Evolutionary conservation across 2,888 invertebrate genomes (phyloP).

Genomic region (Leptarthrus brevirostris): DNA sequence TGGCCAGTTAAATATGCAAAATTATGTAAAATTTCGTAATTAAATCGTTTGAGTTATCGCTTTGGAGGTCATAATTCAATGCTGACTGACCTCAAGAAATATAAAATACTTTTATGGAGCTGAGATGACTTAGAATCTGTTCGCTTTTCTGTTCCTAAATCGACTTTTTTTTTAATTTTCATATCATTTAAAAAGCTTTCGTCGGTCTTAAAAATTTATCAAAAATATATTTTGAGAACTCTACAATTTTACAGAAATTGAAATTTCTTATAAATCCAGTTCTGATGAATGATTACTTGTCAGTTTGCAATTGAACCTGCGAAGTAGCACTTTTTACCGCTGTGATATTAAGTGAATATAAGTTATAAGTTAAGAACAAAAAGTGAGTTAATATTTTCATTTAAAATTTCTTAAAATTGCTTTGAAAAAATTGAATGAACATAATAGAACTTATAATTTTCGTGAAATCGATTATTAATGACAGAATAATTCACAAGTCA

Average conservation of each 20-base stretch:
- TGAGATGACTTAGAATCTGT: background rate
- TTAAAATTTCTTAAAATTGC: too few relatives aligned
- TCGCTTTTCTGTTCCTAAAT: background rate
- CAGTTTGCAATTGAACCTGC: background rate
- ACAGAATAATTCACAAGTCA: too few relatives aligned
- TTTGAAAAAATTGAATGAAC: too few relatives aligned
- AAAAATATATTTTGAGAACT: background rate
- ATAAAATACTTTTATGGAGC: background rate
- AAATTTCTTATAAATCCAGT: slow-evolving; percentile 16
- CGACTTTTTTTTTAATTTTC: background rate
- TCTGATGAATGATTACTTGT: background rate
- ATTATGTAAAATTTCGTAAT: too few relatives aligned
- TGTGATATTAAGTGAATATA: background rate
- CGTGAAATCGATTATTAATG: too few relatives aligned
- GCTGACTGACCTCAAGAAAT: background rate
- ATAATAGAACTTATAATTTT: too few relatives aligned
- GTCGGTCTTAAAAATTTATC: background rate
- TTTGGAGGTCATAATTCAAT: background rate
- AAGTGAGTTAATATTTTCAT: too few relatives aligned
- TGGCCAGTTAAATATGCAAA: too few relatives aligned
- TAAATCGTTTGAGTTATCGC: background rate
- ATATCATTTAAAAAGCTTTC: background rate
- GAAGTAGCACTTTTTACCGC: background rate
- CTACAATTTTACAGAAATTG: slow-evolving; percentile 8
- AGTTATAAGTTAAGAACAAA: too few relatives aligned